Evolutionary conservation across 1,140 invertebrate species (phyloP), one percentile per base, ranked within the genome.

Genomic region (Leptinotarsa defecta): DNA sequence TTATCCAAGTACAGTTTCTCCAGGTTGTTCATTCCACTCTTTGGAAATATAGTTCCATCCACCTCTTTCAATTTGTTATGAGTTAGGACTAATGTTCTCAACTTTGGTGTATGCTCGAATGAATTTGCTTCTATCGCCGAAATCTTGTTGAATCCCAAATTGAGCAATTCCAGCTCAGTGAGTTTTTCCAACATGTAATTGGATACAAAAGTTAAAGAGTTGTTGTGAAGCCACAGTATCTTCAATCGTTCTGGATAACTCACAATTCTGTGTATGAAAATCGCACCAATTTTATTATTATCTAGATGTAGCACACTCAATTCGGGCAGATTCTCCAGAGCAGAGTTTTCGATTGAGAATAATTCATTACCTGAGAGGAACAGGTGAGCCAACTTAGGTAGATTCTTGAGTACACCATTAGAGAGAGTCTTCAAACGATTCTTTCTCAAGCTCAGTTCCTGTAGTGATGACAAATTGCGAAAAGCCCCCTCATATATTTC

Each of bases 111-210:
- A n/a, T 72, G 27, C 13, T 67, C 63, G 43, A 80, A 80, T 13
- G 68, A 48, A 13, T 71, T 72, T 1, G 24, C 4, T 22, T 69
- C 57, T 13, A 80, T 70, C 4, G n/a, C 20, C n/a, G 63, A 65
- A n/a, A 80, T 76, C 6, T 20, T 19, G 48, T 80, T 80, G 24
- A 71, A 64, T 17, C 34, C 68, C n/a, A 78, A 48, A 68, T 76
- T 74, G 13, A 80, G 65, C 11, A 76, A 15, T 73, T 70, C 61
- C 13, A 80, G 68, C 52, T 74, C 73, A 4, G 17, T 15, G 3
- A 80, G 68, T 13, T 52, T 70, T 71, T 76, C 62, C 17, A 79
- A 49, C 71, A 74, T 74, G 19, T 72, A 63, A 24, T 49, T 71
- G 1, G 62, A 62, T 1, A 80, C 20, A 49, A 68, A 22, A 3